Conservation (phyloP, 2,797 vertebrate species). For the Anguilla marmorata region DNA sequence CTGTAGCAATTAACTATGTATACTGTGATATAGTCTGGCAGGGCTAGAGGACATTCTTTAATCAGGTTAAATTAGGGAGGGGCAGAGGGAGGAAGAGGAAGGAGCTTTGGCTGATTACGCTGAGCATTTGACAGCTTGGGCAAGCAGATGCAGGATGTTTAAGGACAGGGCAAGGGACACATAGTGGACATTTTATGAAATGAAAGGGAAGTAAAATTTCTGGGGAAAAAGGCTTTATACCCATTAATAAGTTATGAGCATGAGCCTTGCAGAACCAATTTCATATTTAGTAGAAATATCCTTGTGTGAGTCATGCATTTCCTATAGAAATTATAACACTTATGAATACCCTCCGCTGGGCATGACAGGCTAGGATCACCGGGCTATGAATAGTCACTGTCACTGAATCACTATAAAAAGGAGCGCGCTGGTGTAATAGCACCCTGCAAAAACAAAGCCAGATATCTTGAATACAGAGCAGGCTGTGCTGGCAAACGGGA, state of each 20-base stretch:
- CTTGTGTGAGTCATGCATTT: not conserved
- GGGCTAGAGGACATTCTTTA: constrained; percentile 4
- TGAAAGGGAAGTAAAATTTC: constrained; percentile 1
- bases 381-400: constrained; percentile 38
- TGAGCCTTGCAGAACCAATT: constrained; percentile 22
- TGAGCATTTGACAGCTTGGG: not conserved
- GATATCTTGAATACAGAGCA: constrained; percentile 39
- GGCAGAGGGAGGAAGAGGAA: too few relatives aligned
- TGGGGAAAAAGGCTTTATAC: constrained; percentile 7
- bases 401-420: constrained; percentile 31
- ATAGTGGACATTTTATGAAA: not conserved
- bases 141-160: not conserved
- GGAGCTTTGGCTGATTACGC: not conserved
- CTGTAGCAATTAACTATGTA: constrained; percentile 41
- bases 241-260: not conserved
- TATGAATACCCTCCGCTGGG: constrained; percentile 26
- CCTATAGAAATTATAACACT: constrained; percentile 27
- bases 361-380: constrained; percentile 22
- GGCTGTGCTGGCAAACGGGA: constrained; percentile 40
- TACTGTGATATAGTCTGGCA: constrained; percentile 32
- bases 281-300: constrained; percentile 19
- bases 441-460: constrained; percentile 20
- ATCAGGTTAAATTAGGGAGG: not conserved
- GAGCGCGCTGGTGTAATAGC: not conserved
- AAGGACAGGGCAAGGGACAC: not conserved